phyloP scores from a whole-genome alignment of 2,797 vertebrate genomes.

The Nasua narica region DNA sequence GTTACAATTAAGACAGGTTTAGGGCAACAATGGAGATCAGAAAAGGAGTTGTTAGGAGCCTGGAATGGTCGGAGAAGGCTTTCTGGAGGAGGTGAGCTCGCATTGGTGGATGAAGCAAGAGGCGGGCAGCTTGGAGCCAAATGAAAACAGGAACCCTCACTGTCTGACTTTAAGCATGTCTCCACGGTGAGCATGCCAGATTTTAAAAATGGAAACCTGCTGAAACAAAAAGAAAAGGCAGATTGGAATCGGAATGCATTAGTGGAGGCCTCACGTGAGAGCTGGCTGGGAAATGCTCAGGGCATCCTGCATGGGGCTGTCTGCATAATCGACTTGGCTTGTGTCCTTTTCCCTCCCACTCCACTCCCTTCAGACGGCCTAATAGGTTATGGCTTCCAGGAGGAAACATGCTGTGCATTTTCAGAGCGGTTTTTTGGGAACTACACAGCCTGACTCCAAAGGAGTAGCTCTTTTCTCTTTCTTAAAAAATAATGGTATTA shows the following conservation, averaged over 20 bases:
- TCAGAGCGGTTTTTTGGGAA: background rate
- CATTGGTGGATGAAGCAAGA: background rate
- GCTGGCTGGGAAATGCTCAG: background rate
- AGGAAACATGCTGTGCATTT: background rate
- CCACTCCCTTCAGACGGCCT: background rate
- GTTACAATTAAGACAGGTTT: background rate
- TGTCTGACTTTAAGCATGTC: background rate
- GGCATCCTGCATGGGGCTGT: background rate
- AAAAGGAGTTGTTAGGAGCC: background rate
- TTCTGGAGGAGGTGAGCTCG: background rate
- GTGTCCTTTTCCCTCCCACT: background rate
- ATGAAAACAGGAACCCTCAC: background rate
- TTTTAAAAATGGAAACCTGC: background rate
- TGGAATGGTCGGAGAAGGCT: background rate
- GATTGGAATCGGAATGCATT: background rate
- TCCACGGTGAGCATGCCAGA: background rate
- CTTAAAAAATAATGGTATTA: background rate
- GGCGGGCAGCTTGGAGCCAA: background rate
- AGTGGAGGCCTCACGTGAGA: background rate
- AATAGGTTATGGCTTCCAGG: background rate
- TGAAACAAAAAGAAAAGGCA: constrained; percentile 12
- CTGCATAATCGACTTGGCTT: background rate
- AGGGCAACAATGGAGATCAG: background rate
- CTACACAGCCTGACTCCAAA: background rate
- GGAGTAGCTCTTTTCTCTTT: background rate